Evolutionary conservation across 2,888 invertebrate species (phyloP).

Genomic region (Zygaena filipendulae): DNA sequence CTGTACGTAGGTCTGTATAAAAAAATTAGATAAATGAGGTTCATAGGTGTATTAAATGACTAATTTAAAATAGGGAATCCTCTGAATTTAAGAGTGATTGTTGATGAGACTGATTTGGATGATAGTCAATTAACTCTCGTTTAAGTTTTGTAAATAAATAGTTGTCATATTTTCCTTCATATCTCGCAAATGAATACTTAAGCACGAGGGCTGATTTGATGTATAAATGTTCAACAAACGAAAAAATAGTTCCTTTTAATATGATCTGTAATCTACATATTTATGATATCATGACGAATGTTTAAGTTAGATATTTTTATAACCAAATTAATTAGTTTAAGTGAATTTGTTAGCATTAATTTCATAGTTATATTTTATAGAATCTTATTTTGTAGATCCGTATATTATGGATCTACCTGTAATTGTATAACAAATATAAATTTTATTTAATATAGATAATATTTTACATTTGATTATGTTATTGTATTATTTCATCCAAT

Average conservation of each 20-base stretch:
- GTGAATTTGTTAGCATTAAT: constrained; percentile 22
- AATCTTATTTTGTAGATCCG: constrained; percentile 24
- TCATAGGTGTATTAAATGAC: too few relatives aligned
- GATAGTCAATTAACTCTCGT: too few relatives aligned
- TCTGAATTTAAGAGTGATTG: too few relatives aligned
- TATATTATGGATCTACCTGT: constrained; percentile 58
- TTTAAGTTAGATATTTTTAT: constrained; percentile 26
- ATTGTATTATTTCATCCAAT: constrained; percentile 15
- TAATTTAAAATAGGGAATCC: too few relatives aligned
- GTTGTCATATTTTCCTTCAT: too few relatives aligned
- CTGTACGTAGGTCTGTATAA: neutral
- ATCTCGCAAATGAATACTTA: too few relatives aligned
- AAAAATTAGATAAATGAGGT: too few relatives aligned
- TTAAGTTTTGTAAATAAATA: too few relatives aligned
- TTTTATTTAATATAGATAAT: constrained; percentile 36
- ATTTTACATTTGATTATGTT: constrained; percentile 19
- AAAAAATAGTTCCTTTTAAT: constrained; percentile 39
- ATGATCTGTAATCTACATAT: constrained; percentile 27
- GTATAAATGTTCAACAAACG: too few relatives aligned
- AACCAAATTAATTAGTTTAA: constrained; percentile 41
- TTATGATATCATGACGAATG: constrained; percentile 46
- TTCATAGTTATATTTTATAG: constrained; percentile 18
- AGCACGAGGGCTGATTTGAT: too few relatives aligned
- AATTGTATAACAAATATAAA: constrained; percentile 48
- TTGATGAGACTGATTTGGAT: too few relatives aligned